These are phyloP conservation scores for Liasis olivaceus DNA, from an alignment of 2,797 vertebrate species.

Conservation along the genomic window DNA sequence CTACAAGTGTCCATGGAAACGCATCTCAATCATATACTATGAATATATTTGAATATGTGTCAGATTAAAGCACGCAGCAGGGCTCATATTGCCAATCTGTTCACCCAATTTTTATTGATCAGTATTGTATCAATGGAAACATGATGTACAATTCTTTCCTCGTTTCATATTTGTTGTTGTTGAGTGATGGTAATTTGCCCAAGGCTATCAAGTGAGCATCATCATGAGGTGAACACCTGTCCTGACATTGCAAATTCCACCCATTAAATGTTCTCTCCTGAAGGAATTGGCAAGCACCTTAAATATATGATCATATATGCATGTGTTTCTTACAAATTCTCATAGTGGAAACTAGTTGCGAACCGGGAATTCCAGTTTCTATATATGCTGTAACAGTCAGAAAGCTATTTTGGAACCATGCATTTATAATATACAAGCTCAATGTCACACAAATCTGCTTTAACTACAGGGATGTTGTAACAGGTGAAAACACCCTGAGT, in stretches of 20 bases:
- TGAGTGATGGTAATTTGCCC: background rate
- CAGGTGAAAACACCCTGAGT: background rate
- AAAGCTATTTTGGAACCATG: background rate
- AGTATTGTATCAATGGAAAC: background rate
- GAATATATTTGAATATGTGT: background rate
- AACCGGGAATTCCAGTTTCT: background rate
- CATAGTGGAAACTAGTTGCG: background rate
- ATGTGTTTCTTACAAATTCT: background rate
- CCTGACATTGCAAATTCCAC: background rate
- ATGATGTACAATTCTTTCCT: background rate
- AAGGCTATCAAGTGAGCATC: background rate
- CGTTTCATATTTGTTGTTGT: background rate
- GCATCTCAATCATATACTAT: background rate
- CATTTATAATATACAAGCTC: background rate
- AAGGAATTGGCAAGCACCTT: background rate
- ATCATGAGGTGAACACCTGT: background rate
- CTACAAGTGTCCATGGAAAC: background rate
- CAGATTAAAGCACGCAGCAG: background rate
- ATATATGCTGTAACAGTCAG: background rate
- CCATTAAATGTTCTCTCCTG: background rate
- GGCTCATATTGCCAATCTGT: background rate
- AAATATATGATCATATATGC: background rate
- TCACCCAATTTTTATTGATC: background rate
- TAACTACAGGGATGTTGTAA: background rate
- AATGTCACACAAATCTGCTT: background rate